phyloP scores from a whole-genome alignment of 2,888 invertebrate genomes.

The Catocala nupta region DNA sequence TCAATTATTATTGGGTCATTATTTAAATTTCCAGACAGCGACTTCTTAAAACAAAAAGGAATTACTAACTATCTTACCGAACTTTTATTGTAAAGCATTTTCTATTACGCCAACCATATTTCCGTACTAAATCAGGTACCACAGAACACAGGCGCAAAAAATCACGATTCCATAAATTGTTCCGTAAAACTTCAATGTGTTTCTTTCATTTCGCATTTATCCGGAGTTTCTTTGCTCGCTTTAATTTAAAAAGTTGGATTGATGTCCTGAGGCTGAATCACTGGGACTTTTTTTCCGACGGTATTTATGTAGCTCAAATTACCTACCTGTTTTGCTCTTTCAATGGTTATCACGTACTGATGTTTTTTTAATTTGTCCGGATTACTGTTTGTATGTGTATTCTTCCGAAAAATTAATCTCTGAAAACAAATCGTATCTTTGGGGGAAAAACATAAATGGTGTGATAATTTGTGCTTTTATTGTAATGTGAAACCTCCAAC shows the following conservation, averaged over 20 bases:
- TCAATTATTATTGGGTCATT: too few relatives aligned
- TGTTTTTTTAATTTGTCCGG: slow-evolving; percentile 20
- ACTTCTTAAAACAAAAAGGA: too few relatives aligned
- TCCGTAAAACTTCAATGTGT: slow-evolving; percentile 55
- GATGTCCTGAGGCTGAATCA: slow-evolving; percentile 65
- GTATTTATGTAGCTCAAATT: slow-evolving; percentile 60
- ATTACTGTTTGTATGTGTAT: not conserved
- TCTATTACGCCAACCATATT: not conserved
- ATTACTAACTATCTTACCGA: too few relatives aligned
- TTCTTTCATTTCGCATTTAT: slow-evolving; percentile 61
- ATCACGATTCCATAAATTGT: slow-evolving; percentile 48
- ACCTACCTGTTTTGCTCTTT: slow-evolving; percentile 35
- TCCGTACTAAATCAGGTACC: slow-evolving; percentile 1
- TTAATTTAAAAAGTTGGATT: slow-evolving; percentile 85
- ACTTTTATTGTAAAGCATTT: too few relatives aligned
- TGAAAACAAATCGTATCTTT: too few relatives aligned
- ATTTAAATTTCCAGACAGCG: too few relatives aligned
- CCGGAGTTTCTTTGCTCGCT: slow-evolving; percentile 67
- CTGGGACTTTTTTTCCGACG: slow-evolving; percentile 56
- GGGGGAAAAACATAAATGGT: too few relatives aligned
- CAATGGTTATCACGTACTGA: slow-evolving; percentile 17
- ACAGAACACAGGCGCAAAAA: slow-evolving; percentile 29
- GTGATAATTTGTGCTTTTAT: too few relatives aligned
- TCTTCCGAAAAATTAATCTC: not conserved
- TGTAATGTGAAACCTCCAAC: too few relatives aligned